Conservation (phyloP, 2,888 invertebrate species). For the Dione juno region DNA sequence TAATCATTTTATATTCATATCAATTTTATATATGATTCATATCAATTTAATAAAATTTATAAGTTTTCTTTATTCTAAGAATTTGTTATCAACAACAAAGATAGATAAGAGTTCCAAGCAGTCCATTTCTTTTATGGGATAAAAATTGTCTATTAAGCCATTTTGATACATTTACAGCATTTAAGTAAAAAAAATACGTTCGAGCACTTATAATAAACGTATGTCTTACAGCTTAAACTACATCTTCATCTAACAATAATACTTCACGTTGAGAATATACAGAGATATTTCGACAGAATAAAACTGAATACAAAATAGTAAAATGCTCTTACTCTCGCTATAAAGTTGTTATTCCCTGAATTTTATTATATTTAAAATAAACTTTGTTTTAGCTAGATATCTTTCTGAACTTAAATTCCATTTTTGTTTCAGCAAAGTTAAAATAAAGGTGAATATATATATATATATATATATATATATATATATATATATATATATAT, state of each 20-base stretch:
- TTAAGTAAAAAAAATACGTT: too few species aligned
- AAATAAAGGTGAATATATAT: background rate
- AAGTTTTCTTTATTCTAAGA: too few species aligned
- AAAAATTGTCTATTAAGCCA: too few species aligned
- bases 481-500: too few species aligned
- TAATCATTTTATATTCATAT: too few species aligned
- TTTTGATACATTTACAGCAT: too few species aligned
- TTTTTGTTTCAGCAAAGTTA: background rate
- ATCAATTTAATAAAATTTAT: too few species aligned
- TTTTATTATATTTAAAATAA: constrained; percentile 26
- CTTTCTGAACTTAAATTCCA: background rate
- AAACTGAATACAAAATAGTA: constrained; percentile 27
- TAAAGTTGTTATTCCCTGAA: constrained; percentile 24
- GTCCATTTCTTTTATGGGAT: too few species aligned
- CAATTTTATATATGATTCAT: too few species aligned
- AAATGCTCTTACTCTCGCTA: constrained; percentile 22
- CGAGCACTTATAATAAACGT: background rate
- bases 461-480: too few species aligned
- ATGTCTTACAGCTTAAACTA: constrained; percentile 8
- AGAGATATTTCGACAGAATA: constrained; percentile 16
- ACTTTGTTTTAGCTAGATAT: constrained; percentile 1
- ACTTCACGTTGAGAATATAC: constrained; percentile 15
- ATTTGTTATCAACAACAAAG: too few species aligned
- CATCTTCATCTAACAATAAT: constrained; percentile 24
- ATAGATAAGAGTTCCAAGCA: too few species aligned